Evolutionary conservation across 1,140 invertebrate species (phyloP), one percentile per base, ranked within the genome.

Genomic region (Rhyacophila brunnea): DNA sequence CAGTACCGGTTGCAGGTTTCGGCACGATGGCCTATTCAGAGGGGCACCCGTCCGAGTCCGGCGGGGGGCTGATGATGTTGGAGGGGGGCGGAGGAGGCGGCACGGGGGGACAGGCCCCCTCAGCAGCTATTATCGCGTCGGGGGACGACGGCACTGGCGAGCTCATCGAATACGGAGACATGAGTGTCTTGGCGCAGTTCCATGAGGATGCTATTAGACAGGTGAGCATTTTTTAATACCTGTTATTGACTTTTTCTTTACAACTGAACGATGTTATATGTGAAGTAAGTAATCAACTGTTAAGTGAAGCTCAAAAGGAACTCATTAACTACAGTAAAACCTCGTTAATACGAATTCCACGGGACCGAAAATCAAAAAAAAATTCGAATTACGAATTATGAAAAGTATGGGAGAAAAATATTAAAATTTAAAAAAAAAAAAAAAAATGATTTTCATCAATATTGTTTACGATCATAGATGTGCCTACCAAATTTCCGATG

Each of bases 121-220:
- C 59, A 0, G 73, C 71, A 0, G 73, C 73, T 43, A 70, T 73
- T 11, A 58, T 66, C 0, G 44, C 57, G 0, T 70, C 70, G 17
- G 69, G 66, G 13, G 72, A 58, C 10, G 42, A 51, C 0, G 71
- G 70, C 15, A 74, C 68, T 48, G 76, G 74, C 0, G 78, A 78
- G 42, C 70, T 79, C 0, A 63, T 79, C 1, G 76, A 78, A 64
- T 77, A 76, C 45, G 74, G 72, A 32, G 83, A 85, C 58, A 75
- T 80, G 1, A 81, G 82, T 13, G 77, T 86, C 0, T 72, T 88
- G 1, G 84, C 86, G n/a, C 85, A 88, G 66, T 89, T 89, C 68
- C 87, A 89, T 67, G 87, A 89, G 66, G 87, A 89, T 68, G 87
- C 87, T 5, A 74, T 89, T 17, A 78, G 81, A 68, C 85, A 87